phyloP scores from a whole-genome alignment of 2,888 invertebrate genomes.

The Neuroscelio doddi region DNA sequence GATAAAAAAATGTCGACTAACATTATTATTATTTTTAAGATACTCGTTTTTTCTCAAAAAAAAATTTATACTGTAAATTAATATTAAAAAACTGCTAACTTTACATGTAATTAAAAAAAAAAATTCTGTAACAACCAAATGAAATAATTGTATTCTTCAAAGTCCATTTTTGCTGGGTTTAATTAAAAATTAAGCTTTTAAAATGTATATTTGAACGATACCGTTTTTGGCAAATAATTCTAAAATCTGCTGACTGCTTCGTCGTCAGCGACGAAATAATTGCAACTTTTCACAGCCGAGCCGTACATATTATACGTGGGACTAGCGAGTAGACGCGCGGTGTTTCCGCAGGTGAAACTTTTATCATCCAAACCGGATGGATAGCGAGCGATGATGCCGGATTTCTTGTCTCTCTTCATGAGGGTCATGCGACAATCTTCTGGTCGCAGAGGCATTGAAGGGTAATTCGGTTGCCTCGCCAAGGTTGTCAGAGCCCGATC shows the following conservation, averaged over 20 bases:
- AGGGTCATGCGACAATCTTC: constrained; percentile 67
- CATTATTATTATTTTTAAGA: no score
- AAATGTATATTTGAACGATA: neutral
- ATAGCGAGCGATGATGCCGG: constrained; percentile 59
- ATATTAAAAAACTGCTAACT: no score
- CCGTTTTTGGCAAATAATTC: constrained; percentile 5
- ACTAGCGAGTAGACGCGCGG: constrained; percentile 56
- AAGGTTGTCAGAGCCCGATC: constrained; percentile 67
- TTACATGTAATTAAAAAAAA: no score
- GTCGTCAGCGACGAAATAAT: constrained; percentile 67
- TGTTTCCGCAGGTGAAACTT: constrained; percentile 53
- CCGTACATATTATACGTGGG: constrained; percentile 69
- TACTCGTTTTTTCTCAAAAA: no score
- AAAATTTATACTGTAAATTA: no score
- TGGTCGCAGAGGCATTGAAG: constrained; percentile 68
- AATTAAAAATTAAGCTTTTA: neutral
- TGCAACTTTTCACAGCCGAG: constrained; percentile 61
- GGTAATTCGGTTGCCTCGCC: constrained; percentile 69
- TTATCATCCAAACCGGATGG: constrained; percentile 65
- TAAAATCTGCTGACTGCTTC: constrained; percentile 69
- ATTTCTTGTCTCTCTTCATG: constrained; percentile 60
- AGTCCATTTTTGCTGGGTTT: no score
- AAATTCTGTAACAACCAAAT: no score
- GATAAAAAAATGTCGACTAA: no score
- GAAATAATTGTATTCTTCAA: no score